Evolutionary conservation across 2,113 vertebrate species (phyloP), one percentile per base, ranked within the genome.

Genomic region (Petrocephalus microphthalmus): DNA sequence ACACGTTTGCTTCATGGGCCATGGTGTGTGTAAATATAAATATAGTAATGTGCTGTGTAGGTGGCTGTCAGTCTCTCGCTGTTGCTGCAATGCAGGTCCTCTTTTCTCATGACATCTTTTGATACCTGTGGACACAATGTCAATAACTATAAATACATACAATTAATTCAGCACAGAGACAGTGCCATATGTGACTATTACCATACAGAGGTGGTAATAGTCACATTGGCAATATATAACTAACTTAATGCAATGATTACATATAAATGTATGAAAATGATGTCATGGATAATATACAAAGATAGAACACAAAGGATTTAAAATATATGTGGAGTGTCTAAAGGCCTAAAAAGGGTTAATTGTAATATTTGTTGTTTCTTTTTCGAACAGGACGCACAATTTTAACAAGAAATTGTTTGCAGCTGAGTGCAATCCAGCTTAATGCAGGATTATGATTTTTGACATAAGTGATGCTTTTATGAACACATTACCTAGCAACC

Each of bases 201-300:
- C 37, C 6, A 33, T 37, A 74, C 29, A 15, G 15, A 3, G 67
- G 25, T 29, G 57, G 57, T 60, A n/a, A 60, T n/a, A 0, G 13
- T 71, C 64, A 71, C 64, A 33, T 71, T 71, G 64, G 33, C 13
- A 25, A 15, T 71, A 2, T 33, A 71, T 3, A 71, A 71, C 7
- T 71, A 29, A 33, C 10, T 81, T 42, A 20, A 81, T 81, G 13
- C 67, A 81, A 37, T 81, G 37, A 81, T 37, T 33, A 37, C 29
- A 74, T 74, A 74, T 37, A 17, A 20, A 74, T 74, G 29, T 74
- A 74, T 29, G 15, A 15, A 17, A 74, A 37, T n/a, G 1, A 60
- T n/a, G 22, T 60, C 7, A 60, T 60, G 92, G 91, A 94, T 91
- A 91, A 94, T 91, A 93, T 91, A 91, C 94, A 93, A 92, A 90